Conservation (phyloP, 2,888 invertebrate genomes). For the Trichacis sp. region DNA sequence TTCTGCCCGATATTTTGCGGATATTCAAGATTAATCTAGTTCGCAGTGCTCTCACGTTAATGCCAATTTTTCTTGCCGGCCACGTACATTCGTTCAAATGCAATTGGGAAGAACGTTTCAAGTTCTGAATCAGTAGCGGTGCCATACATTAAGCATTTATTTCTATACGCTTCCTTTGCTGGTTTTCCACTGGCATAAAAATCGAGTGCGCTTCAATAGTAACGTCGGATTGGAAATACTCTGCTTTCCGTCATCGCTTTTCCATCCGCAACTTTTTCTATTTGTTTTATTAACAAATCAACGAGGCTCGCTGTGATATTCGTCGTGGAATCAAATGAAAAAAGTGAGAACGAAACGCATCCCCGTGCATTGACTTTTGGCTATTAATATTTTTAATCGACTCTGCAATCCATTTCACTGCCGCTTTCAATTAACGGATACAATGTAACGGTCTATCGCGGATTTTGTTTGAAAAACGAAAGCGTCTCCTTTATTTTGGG, state of each 20-base stretch:
- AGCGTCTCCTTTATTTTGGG: too few relatives aligned
- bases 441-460: not conserved
- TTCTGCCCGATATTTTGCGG: slow-evolving; percentile 24
- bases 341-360: not conserved
- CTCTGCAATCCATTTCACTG: not conserved
- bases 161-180: slow-evolving; percentile 25
- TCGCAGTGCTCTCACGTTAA: slow-evolving; percentile 44
- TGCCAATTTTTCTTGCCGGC: slow-evolving; percentile 42
- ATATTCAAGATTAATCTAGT: slow-evolving; percentile 43
- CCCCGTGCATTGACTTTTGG: not conserved
- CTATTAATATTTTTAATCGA: not conserved
- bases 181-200: slow-evolving; percentile 17
- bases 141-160: slow-evolving; percentile 40
- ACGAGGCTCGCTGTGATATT: too few relatives aligned
- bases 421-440: too few relatives aligned
- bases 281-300: not conserved
- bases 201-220: slow-evolving; percentile 13
- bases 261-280: slow-evolving; percentile 5
- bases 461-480: not conserved
- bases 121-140: slow-evolving; percentile 29
- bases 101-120: slow-evolving; percentile 28
- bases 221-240: slow-evolving; percentile 9
- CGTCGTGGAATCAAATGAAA: too few relatives aligned
- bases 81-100: slow-evolving; percentile 40
- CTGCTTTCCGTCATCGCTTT: slow-evolving; percentile 19